These are phyloP conservation scores for Sylvia atricapilla DNA, from an alignment of 2,113 vertebrate species.

Conservation along the genomic window DNA sequence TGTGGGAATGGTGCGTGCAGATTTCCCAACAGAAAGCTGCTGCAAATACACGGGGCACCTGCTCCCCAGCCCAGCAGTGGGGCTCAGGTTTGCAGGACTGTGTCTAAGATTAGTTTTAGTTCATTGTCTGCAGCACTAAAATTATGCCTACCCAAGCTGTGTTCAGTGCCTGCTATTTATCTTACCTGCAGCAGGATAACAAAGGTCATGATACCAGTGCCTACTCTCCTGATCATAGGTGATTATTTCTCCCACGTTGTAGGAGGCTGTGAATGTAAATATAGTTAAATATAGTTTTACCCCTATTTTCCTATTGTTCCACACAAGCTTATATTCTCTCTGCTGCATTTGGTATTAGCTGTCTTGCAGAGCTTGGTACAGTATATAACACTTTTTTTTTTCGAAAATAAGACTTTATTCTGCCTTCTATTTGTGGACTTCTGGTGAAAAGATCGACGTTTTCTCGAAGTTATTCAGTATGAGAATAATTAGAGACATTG, in stretches of 20 bases:
- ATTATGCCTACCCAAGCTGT: background rate
- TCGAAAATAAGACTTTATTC: background rate
- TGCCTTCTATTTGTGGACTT: background rate
- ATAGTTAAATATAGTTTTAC: slow-evolving; percentile 14
- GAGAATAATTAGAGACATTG: slow-evolving; percentile 1
- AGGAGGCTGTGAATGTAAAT: slow-evolving; percentile 1
- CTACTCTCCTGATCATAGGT: background rate
- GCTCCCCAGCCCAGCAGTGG: background rate
- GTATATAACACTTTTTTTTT: background rate
- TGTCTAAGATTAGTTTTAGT: background rate
- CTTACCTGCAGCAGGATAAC: background rate
- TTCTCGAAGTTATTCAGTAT: background rate
- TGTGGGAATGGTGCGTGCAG: background rate
- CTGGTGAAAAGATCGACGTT: background rate
- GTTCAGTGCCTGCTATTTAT: background rate
- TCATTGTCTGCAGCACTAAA: background rate
- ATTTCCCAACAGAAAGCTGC: background rate
- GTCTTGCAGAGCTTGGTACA: background rate
- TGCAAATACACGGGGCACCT: background rate
- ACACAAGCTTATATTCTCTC: background rate
- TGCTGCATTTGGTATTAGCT: background rate
- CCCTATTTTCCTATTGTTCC: background rate
- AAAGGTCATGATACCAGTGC: background rate
- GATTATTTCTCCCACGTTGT: background rate
- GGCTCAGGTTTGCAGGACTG: fast-evolving